phyloP scores from a whole-genome alignment of 2,888 invertebrate species.

The Protophormia terraenovae region DNA sequence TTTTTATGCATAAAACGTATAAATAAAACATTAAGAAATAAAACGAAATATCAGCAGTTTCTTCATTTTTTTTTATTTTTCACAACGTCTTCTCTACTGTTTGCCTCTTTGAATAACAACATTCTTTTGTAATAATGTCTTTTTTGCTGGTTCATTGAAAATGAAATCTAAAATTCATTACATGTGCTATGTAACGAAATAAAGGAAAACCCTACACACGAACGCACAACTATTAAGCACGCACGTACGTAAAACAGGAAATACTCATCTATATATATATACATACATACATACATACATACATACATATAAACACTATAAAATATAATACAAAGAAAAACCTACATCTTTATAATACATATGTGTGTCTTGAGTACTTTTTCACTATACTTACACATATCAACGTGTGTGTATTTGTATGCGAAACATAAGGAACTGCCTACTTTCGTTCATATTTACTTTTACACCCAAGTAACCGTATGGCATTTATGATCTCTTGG shows the following conservation, averaged over 20 bases:
- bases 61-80: too few species aligned
- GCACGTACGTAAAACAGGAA: constrained; percentile 44
- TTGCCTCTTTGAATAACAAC: not conserved
- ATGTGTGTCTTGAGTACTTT: not conserved
- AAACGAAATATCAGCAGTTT: constrained; percentile 55
- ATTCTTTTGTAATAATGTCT: constrained; percentile 36
- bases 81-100: not conserved
- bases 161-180: constrained; percentile 78
- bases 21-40: constrained; percentile 57
- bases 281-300: too few species aligned
- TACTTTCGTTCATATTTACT: constrained; percentile 71
- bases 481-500: constrained; percentile 76
- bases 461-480: constrained; percentile 67
- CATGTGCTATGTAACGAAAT: constrained; percentile 70
- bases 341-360: not conserved
- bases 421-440: constrained; percentile 9
- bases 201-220: constrained; percentile 21
- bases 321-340: not conserved
- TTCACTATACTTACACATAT: not conserved
- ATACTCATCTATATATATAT: not conserved
- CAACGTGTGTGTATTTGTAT: not conserved
- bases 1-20: constrained; percentile 51
- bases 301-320: too few species aligned
- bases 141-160: constrained; percentile 71
- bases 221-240: constrained; percentile 64